phyloP scores from a whole-genome alignment of 2,888 invertebrate species.

The Vesta saturnalis region DNA sequence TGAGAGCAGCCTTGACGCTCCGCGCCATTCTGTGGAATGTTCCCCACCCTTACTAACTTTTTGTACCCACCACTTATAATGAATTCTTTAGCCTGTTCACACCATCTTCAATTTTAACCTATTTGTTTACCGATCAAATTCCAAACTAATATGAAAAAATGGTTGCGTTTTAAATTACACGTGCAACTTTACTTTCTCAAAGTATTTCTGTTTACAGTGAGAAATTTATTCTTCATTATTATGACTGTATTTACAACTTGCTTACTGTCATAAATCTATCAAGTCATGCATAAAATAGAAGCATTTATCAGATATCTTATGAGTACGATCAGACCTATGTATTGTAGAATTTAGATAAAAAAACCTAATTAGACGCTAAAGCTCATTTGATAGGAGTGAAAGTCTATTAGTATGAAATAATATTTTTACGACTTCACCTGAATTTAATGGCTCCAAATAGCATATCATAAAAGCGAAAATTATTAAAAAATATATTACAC shows the following conservation, averaged over 20 bases:
- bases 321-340: no score
- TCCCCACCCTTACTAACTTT: slow-evolving; percentile 30
- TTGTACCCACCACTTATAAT: slow-evolving; percentile 11
- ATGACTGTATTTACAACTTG: neutral
- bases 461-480: no score
- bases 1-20: slow-evolving; percentile 40
- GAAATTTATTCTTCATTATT: neutral
- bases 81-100: neutral
- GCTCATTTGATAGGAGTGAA: no score
- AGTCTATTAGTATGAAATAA: no score
- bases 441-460: no score
- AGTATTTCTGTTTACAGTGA: neutral
- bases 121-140: neutral
- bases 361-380: no score
- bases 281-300: neutral
- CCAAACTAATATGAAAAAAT: no score
- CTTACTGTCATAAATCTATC: neutral
- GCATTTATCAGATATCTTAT: neutral
- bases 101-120: neutral
- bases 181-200: no score
- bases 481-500: no score
- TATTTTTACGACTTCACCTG: no score
- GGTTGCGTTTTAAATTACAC: no score
- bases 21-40: slow-evolving; percentile 35
- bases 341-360: no score